phyloP scores from a whole-genome alignment of 2,797 vertebrate genomes.

The Centropyge bicolor region DNA sequence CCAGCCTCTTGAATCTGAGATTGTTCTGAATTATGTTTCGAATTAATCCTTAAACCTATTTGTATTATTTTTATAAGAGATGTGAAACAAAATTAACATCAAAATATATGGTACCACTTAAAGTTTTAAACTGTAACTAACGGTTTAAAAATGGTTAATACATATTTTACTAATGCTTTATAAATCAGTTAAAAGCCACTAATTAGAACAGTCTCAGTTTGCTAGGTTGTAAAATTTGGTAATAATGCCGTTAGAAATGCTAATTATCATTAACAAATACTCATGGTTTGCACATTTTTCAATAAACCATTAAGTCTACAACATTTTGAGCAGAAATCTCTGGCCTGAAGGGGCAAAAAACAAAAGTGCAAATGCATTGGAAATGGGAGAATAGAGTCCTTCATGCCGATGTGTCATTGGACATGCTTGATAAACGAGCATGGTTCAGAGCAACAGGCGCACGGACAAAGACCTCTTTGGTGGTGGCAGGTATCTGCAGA shows the following conservation, averaged over 20 bases:
- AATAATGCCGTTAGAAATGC: background rate
- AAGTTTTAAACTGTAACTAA: too few species aligned
- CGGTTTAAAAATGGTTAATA: background rate
- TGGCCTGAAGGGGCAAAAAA: slow-evolving; percentile 20
- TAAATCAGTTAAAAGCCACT: background rate
- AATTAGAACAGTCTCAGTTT: background rate
- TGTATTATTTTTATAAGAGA: background rate
- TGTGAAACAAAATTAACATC: background rate
- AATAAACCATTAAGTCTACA: background rate
- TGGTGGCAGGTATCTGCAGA: slow-evolving; percentile 64
- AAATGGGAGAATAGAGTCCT: slow-evolving; percentile 60
- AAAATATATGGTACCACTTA: background rate
- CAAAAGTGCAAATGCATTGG: slow-evolving; percentile 47
- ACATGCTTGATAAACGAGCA: slow-evolving; percentile 69
- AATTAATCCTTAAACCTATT: too few species aligned
- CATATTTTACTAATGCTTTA: background rate
- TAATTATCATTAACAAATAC: background rate
- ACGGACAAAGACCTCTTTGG: slow-evolving; percentile 76
- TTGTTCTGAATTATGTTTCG: too few species aligned
- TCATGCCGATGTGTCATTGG: slow-evolving; percentile 61
- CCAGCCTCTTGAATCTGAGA: background rate
- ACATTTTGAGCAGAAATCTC: slow-evolving; percentile 46
- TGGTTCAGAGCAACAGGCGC: slow-evolving; percentile 36
- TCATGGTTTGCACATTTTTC: background rate
- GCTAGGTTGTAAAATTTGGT: background rate